These are phyloP conservation scores for Myotis myotis DNA, from an alignment of 2,797 vertebrate genomes.

Conservation along the genomic window DNA sequence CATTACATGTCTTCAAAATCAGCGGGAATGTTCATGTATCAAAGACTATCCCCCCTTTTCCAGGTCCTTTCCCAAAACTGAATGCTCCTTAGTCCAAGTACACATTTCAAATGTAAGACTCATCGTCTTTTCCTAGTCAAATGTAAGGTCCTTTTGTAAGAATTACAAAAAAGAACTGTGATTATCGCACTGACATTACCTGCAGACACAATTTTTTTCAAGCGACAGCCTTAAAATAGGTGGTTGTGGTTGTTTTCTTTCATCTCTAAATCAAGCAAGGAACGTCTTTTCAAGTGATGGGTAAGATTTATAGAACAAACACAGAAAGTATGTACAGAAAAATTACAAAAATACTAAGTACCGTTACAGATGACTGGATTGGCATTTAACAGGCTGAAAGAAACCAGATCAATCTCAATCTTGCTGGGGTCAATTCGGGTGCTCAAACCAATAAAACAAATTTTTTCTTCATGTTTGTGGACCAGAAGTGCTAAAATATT, in stretches of 20 bases:
- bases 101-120: neutral
- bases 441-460: slow-evolving; percentile 72
- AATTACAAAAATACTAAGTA: slow-evolving; percentile 75
- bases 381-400: slow-evolving; percentile 74
- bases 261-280: slow-evolving; percentile 51
- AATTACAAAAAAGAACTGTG: neutral
- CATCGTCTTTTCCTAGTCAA: slow-evolving; percentile 23
- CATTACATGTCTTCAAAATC: neutral
- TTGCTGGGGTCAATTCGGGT: slow-evolving; percentile 66
- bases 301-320: slow-evolving; percentile 57
- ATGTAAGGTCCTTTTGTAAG: slow-evolving; percentile 18
- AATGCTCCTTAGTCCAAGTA: neutral
- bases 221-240: slow-evolving; percentile 44
- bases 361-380: slow-evolving; percentile 75
- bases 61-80: neutral
- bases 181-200: neutral
- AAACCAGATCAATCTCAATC: slow-evolving; percentile 76
- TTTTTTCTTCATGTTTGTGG: slow-evolving; percentile 64
- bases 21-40: neutral
- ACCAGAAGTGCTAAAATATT: slow-evolving; percentile 67
- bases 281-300: slow-evolving; percentile 56
- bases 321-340: slow-evolving; percentile 68
- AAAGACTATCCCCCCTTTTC: neutral
- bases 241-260: slow-evolving; percentile 27
- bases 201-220: neutral